Percentiles rank a stretch among this genome's conserved stretches.
Evolutionary conservation across 2,113 vertebrate genomes (phyloP).

Genomic region (Machaerirhynchus nigripectus): DNA sequence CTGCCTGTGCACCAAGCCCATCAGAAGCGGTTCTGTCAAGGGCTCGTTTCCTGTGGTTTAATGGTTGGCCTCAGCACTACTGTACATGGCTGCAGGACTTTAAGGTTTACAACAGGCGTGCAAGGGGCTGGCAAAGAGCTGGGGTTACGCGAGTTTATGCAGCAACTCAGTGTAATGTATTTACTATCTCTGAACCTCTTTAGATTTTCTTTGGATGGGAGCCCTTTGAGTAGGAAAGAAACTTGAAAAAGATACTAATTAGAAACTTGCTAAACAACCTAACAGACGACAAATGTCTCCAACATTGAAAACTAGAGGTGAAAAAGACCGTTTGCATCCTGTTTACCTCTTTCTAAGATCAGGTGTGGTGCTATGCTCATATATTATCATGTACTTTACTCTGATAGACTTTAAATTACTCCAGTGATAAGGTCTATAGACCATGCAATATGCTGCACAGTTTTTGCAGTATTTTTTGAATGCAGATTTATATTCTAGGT

Average conservation of each 20-base stretch:
- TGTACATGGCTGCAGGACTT: rapidly evolving
- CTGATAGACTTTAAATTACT: constrained; percentile 12
- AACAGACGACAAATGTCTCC: background rate
- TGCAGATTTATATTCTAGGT: background rate
- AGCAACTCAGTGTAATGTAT: background rate
- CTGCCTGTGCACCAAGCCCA: background rate
- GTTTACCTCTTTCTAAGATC: background rate
- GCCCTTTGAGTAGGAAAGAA: background rate
- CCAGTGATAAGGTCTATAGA: background rate
- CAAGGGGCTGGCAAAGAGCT: background rate
- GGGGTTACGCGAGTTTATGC: background rate
- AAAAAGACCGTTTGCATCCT: background rate
- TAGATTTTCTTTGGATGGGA: background rate
- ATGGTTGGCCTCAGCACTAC: background rate
- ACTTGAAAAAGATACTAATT: background rate
- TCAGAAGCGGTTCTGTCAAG: background rate
- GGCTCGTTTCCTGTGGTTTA: background rate
- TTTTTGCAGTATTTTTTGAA: constrained; percentile 11
- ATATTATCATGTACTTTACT: background rate
- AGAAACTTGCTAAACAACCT: background rate
- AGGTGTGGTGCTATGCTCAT: background rate
- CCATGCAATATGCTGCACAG: background rate
- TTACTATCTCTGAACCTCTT: background rate
- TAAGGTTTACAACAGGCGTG: background rate
- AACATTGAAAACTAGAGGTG: background rate